Base-by-base conservation (phyloP, 2,888 invertebrate genomes). In the Chymomyza caudatula region DNA sequence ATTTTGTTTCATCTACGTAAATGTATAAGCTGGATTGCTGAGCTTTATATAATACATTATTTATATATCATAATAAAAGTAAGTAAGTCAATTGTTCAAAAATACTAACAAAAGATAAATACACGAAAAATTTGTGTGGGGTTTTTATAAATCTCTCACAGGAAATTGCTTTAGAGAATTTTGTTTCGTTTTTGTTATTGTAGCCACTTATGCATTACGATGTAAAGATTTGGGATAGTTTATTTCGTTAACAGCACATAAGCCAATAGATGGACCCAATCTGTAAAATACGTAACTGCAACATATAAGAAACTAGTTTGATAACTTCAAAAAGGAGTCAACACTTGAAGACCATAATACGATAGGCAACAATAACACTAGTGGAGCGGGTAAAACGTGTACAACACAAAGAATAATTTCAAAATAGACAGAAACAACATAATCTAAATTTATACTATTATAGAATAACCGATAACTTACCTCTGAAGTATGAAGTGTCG, bases 401-500 rank as follows among this genome's bases (percentile, higher is more conserved):
- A 59, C n/a, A 47, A n/a, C 44, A 2, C 2, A 37, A n/a, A 11
- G 29, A 47, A n/a, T n/a, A 47, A 47, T 3, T 4, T 47, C 17
- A 47, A 13, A 15, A 47, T 17, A 47, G n/a, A 47, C 44, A 6
- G 2, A 47, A 37, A 25, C 42, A 11, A 44, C 29, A 19, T 15
- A 51, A 29, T 2, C 15, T n/a, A 17, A 47, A 52, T 15, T 8
- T 2, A 29, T n/a, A 63, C 52, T 2, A 8, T 54, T 22, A 17
- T 23, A 37, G 52, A 23, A 20, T 54, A 29, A 22, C 29, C 13
- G 47, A 43, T 64, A 60, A 89, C 92, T 92, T 85, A 92, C 92
- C 91, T 90, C 90, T 92, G 87, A 93, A 88, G 89, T 93, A 90
- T 89, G 92, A 88, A 82, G 91, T 88, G 74, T 94, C 93, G 73